A percentile compares a stretch with the other conserved stretches of the same genome.
phyloP scores from a whole-genome alignment of 2,888 invertebrate genomes.

The Margaritifera margaritifera region DNA sequence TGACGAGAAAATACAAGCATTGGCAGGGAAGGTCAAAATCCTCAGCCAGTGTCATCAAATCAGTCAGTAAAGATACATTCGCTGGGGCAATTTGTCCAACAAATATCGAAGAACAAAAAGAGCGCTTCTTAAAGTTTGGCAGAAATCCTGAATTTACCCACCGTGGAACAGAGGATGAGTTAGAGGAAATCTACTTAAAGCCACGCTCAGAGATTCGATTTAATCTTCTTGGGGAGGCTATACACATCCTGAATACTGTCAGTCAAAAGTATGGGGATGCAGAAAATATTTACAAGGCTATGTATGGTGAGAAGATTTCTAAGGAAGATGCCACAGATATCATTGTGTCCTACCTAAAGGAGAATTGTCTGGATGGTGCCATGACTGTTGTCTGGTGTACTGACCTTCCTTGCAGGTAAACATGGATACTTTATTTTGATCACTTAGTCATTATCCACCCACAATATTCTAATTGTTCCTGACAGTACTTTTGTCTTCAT shows the following conservation, averaged over 20 bases:
- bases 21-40: slow-evolving; percentile 34
- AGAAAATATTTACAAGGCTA: slow-evolving; percentile 55
- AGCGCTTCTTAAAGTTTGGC: slow-evolving; percentile 64
- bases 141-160: slow-evolving; percentile 62
- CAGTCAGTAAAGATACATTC: slow-evolving; percentile 39
- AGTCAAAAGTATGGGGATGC: slow-evolving; percentile 63
- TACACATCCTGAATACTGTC: slow-evolving; percentile 61
- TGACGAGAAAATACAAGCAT: slow-evolving; percentile 38
- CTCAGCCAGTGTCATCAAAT: slow-evolving; percentile 37
- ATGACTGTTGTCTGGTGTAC: slow-evolving; percentile 67
- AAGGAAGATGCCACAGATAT: slow-evolving; percentile 61
- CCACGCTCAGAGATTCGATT: slow-evolving; percentile 62
- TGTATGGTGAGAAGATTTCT: slow-evolving; percentile 59
- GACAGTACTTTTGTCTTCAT: no score
- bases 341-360: slow-evolving; percentile 63
- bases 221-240: slow-evolving; percentile 62
- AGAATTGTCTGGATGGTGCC: slow-evolving; percentile 64
- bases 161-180: slow-evolving; percentile 48
- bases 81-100: slow-evolving; percentile 56
- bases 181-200: slow-evolving; percentile 53
- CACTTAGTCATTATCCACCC: no score
- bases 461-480: no score
- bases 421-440: not conserved
- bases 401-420: slow-evolving; percentile 67
- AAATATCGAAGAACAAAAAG: slow-evolving; percentile 67